Evolutionary conservation across 2,113 vertebrate genomes (phyloP).

Genomic region (Misgurnus anguillicaudatus): DNA sequence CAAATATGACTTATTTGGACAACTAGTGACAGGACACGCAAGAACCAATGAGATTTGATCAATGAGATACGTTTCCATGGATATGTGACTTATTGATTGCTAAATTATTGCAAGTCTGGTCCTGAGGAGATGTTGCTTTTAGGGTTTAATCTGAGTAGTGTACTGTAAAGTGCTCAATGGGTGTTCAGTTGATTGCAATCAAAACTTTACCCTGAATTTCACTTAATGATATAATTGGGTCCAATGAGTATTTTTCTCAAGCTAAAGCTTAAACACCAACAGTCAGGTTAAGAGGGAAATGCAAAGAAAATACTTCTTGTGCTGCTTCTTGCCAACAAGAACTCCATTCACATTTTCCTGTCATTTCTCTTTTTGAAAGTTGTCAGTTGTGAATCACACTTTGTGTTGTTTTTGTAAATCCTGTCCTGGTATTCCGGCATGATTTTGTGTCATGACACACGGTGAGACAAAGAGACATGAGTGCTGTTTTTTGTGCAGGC

Average conservation of each 20-base stretch:
- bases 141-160: neutral
- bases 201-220: slow-evolving; percentile 55
- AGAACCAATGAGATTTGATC: too few species aligned
- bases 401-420: slow-evolving; percentile 14
- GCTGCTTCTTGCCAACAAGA: slow-evolving; percentile 1
- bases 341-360: neutral
- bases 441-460: slow-evolving; percentile 41
- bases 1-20: too few species aligned
- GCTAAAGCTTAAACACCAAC: slow-evolving; percentile 44
- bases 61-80: too few species aligned
- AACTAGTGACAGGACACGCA: too few species aligned
- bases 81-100: too few species aligned
- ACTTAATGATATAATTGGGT: slow-evolving; percentile 72
- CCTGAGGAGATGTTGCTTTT: neutral
- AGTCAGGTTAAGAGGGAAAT: slow-evolving; percentile 28
- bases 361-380: neutral
- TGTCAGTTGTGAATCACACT: neutral
- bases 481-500: slow-evolving; percentile 60
- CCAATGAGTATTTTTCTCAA: slow-evolving; percentile 54
- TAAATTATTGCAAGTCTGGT: neutral
- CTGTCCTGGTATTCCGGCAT: slow-evolving; percentile 19
- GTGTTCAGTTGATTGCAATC: slow-evolving; percentile 55
- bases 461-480: slow-evolving; percentile 32
- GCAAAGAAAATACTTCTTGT: slow-evolving; percentile 29
- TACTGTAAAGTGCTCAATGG: slow-evolving; percentile 52